These are phyloP conservation scores for Trichacis sp. DNA, from an alignment of 2,888 invertebrate species.

Conservation along the genomic window DNA sequence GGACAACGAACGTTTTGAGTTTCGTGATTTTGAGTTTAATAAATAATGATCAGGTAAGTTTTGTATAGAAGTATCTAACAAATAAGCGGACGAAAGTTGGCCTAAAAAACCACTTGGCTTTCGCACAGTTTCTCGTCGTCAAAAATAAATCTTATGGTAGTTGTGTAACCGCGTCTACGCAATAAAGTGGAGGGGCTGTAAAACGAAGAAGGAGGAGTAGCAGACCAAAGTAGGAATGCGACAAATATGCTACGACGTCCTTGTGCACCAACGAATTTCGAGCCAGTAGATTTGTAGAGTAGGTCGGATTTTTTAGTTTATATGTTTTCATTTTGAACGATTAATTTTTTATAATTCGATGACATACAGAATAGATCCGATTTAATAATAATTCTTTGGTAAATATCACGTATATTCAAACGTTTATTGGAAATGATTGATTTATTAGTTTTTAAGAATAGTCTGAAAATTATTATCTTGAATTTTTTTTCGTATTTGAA, in stretches of 20 bases:
- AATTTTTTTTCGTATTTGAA: too few relatives aligned
- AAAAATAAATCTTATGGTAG: conserved; percentile 38
- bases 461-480: too few relatives aligned
- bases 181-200: conserved; percentile 9
- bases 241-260: conserved; percentile 37
- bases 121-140: conserved; percentile 34
- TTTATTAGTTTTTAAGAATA: too few relatives aligned
- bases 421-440: too few relatives aligned
- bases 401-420: too few relatives aligned
- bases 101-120: conserved; percentile 24
- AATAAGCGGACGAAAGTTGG: neutral
- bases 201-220: conserved; percentile 11
- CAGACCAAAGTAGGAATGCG: conserved; percentile 22
- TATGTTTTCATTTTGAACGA: too few relatives aligned
- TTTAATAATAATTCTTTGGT: too few relatives aligned
- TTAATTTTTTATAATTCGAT: too few relatives aligned
- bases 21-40: neutral
- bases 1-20: too few relatives aligned
- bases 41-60: neutral
- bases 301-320: too few relatives aligned
- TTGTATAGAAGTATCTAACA: neutral
- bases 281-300: conserved; percentile 50
- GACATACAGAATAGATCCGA: too few relatives aligned
- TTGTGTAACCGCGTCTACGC: conserved; percentile 27
- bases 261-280: conserved; percentile 43